phyloP scores from a whole-genome alignment of 2,113 vertebrate genomes.

The Sylvilagus bachmani region DNA sequence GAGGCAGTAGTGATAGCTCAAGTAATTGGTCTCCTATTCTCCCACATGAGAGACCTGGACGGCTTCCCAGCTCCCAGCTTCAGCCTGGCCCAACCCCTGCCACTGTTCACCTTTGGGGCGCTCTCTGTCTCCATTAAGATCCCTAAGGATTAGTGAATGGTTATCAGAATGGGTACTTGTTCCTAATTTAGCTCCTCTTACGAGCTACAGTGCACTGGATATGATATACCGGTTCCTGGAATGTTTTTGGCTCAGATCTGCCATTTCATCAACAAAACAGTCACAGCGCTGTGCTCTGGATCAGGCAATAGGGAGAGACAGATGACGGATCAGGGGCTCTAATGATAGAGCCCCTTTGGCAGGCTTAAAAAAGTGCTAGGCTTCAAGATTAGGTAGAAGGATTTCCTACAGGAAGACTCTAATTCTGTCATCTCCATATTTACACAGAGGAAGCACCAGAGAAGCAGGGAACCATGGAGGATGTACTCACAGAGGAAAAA shows the following conservation, averaged over 20 bases:
- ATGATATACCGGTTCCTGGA: not conserved
- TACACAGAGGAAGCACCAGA: not conserved
- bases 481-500: not conserved
- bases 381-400: not conserved
- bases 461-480: not conserved
- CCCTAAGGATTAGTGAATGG: not conserved
- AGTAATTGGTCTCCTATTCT: no score
- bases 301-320: not conserved
- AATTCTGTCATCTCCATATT: not conserved
- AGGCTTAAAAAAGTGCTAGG: not conserved
- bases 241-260: not conserved
- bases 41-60: no score
- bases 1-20: no score
- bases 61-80: no score
- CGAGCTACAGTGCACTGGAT: not conserved
- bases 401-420: not conserved
- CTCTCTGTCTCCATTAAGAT: not conserved
- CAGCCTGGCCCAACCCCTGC: no score
- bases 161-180: not conserved
- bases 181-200: not conserved
- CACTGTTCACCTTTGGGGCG: no score
- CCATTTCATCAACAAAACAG: not conserved
- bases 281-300: no score
- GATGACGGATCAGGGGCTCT: not conserved
- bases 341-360: not conserved